phyloP scores from a whole-genome alignment of 1,140 invertebrate genomes.

The Ceratina calcarata region DNA sequence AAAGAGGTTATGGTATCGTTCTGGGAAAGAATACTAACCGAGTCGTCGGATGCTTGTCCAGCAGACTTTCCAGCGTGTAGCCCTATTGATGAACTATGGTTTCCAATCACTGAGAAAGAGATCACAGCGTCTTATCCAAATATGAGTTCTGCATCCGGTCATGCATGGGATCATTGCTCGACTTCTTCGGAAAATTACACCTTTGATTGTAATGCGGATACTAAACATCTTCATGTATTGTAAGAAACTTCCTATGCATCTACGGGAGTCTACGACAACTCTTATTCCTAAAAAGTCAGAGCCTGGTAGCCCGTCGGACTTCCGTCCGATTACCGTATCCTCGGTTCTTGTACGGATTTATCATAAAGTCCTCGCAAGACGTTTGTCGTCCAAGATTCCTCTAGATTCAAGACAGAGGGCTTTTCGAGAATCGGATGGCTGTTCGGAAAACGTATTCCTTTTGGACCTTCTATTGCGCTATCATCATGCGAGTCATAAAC shows the following conservation, averaged over 20 bases:
- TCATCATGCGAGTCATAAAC: constrained; percentile 22
- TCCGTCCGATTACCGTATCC: constrained; percentile 73
- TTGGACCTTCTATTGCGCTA: constrained; percentile 30
- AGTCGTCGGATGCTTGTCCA: background rate
- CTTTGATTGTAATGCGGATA: constrained; percentile 9
- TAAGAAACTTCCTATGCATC: background rate
- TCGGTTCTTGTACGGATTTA: constrained; percentile 66
- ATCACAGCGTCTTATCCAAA: background rate
- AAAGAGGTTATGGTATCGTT: background rate
- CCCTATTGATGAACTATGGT: background rate
- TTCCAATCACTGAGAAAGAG: background rate
- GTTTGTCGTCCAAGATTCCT: constrained; percentile 44
- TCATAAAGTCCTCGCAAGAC: constrained; percentile 67
- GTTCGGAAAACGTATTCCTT: background rate
- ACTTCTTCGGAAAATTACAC: background rate
- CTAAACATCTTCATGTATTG: constrained; percentile 46
- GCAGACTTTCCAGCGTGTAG: background rate
- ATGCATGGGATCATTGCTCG: constrained; percentile 33
- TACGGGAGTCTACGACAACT: background rate
- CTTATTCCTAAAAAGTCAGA: constrained; percentile 61
- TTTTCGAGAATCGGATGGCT: background rate
- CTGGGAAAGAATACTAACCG: background rate
- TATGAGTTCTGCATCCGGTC: constrained; percentile 33
- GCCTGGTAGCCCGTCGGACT: constrained; percentile 62
- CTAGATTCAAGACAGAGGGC: background rate